Evolutionary conservation across 30 jellyfish, hydroid and myxozoan species (phyloP), one percentile per base, ranked within the genome.

Genomic region (Aurelia sp.): DNA sequence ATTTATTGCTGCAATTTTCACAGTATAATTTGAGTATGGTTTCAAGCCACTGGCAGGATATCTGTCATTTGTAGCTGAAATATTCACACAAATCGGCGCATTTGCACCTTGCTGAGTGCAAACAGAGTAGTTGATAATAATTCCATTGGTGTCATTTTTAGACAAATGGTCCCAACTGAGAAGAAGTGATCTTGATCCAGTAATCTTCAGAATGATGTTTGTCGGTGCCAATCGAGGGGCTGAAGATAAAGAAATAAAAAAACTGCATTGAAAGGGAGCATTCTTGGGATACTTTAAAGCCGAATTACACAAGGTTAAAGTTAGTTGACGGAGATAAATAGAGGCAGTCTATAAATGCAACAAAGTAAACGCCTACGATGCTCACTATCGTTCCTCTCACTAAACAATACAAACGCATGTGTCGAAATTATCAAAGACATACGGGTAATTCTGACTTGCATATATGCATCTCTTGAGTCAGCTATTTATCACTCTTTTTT

Each of bases 1-100:
- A 61, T 86, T 86, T 23, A 66, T 55, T 30, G 96, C 96, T 11
- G 96, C 90, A 33, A 76, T 69, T 52, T 37, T 44, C 13, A 71
- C 81, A 3, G 90, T 62, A 76, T 86, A 86, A 27, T 76, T 86
- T 21, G 96, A 61, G 44, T 53, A 86, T 11, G 96, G 96, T 18
- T 40, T 27, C 50, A 86, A 70, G 41, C 89, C 80, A 16, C 11
- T 22, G 10, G 78, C 12, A 30, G 40, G 20, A 58, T 19, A 22
- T 20, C 47, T 15, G 23, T 8, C 9, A 16, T 27, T 33, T 47
- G 30, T 59, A 11, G 76, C 76, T 22, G 90, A 33, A 19, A 58
- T 70, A 59, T 58, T 66, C 13, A 30, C 31, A 20, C 52, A 58
- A 37, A 13, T 40, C 35, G 37, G 62, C 2, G 57, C 6, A 64